Evolutionary conservation across 2,113 vertebrate genomes (phyloP).

Genomic region (Hoplias malabaricus): DNA sequence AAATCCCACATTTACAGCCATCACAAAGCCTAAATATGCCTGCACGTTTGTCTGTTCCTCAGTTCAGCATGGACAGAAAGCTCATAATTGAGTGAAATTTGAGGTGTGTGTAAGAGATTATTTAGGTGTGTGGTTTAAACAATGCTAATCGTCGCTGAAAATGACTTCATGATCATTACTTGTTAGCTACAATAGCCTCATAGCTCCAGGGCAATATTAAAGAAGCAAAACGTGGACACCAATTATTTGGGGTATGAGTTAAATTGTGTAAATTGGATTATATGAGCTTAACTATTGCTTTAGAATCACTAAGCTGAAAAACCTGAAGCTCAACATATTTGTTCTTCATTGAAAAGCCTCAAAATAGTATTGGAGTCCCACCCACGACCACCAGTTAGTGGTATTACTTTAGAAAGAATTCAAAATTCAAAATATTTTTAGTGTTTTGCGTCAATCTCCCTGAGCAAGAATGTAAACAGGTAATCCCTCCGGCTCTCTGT

Average conservation of each 20-base stretch:
- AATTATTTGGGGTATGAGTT: too few species aligned
- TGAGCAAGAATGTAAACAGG: constrained; percentile 67
- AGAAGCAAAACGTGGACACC: too few species aligned
- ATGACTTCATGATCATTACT: too few species aligned
- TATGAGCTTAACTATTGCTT: too few species aligned
- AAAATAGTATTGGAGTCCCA: neutral
- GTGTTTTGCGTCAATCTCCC: constrained; percentile 57
- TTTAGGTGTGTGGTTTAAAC: neutral
- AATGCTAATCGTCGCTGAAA: too few species aligned
- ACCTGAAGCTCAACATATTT: neutral
- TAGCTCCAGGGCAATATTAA: neutral
- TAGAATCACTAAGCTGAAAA: too few species aligned
- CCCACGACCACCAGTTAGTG: constrained; percentile 23
- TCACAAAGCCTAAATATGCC: too few species aligned
- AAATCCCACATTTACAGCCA: too few species aligned
- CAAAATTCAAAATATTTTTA: constrained; percentile 60
- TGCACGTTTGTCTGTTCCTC: too few species aligned
- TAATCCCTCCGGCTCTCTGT: constrained; percentile 19
- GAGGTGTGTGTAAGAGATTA: neutral
- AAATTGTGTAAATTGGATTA: too few species aligned
- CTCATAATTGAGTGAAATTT: too few species aligned
- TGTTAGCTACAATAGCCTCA: neutral
- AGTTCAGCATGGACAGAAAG: neutral
- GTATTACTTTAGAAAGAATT: constrained; percentile 42
- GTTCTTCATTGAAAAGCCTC: neutral